These are phyloP conservation scores for Acleris cristana DNA, from an alignment of 2,888 invertebrate genomes.

Conservation along the genomic window DNA sequence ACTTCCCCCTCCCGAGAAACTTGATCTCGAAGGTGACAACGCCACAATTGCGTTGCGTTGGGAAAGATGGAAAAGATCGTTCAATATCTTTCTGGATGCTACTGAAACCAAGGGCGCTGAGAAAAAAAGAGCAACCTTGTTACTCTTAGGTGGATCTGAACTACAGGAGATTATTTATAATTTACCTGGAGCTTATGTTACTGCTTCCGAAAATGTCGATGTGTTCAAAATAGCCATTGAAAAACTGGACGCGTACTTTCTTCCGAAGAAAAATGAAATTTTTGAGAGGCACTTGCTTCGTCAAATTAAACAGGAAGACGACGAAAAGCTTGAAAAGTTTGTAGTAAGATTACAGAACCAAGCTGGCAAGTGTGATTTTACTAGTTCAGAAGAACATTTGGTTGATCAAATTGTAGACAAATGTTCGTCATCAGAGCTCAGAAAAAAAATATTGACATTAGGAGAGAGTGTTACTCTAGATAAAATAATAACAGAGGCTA, in stretches of 20 bases:
- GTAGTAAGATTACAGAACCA: not conserved
- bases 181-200: constrained; percentile 24
- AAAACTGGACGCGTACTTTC: constrained; percentile 20
- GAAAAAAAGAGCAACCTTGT: constrained; percentile 39
- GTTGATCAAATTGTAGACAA: constrained; percentile 8
- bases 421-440: constrained; percentile 1
- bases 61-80: constrained; percentile 38
- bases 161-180: constrained; percentile 40
- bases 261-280: constrained; percentile 10
- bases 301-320: constrained; percentile 11
- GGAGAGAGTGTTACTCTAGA: constrained; percentile 5
- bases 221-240: constrained; percentile 20
- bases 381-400: constrained; percentile 2
- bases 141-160: constrained; percentile 34
- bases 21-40: constrained; percentile 16
- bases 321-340: constrained; percentile 16
- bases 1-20: constrained; percentile 18
- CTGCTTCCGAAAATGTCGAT: not conserved
- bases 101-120: constrained; percentile 23
- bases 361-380: constrained; percentile 18
- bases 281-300: constrained; percentile 13
- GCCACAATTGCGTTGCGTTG: constrained; percentile 27
- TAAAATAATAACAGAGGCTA: constrained; percentile 25
- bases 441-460: constrained; percentile 7
- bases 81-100: constrained; percentile 40